Conservation (phyloP, 1,140 invertebrate genomes). For the Zophobas morio region DNA sequence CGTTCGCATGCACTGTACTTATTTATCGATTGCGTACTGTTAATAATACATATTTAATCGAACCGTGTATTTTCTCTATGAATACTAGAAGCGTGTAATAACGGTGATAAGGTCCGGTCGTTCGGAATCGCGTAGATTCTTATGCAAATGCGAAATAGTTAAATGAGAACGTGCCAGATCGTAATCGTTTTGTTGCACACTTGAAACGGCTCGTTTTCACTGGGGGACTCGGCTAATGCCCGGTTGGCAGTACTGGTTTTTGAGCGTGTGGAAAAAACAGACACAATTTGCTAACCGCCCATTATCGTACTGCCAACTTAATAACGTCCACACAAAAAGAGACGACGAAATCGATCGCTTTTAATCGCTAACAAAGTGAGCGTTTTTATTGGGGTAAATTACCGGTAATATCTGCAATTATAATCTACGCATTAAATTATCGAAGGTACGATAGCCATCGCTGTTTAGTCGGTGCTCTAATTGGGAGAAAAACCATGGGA, state of each 20-base stretch:
- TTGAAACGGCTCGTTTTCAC: slow-evolving; percentile 5
- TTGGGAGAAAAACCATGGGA: background rate
- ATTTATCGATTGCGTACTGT: slow-evolving; percentile 10
- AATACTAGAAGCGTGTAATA: slow-evolving; percentile 34
- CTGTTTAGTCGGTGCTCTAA: background rate
- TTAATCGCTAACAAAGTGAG: too few relatives aligned
- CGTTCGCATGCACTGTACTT: slow-evolving; percentile 3
- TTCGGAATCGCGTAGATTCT: slow-evolving; percentile 34
- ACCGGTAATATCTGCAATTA: background rate
- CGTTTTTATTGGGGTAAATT: background rate
- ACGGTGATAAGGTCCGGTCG: slow-evolving; percentile 31
- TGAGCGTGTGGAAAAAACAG: background rate
- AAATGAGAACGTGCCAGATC: slow-evolving; percentile 42
- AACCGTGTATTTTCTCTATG: slow-evolving; percentile 4
- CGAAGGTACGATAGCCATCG: background rate
- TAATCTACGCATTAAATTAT: background rate
- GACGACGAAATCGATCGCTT: background rate
- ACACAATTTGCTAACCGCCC: slow-evolving; percentile 31
- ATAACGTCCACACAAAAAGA: slow-evolving; percentile 13
- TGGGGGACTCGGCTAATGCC: background rate
- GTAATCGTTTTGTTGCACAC: slow-evolving; percentile 26
- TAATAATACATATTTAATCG: slow-evolving; percentile 17
- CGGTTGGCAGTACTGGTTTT: slow-evolving; percentile 38
- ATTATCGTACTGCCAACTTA: slow-evolving; percentile 37
- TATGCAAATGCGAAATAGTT: slow-evolving; percentile 43